phyloP scores from a whole-genome alignment of 2,113 vertebrate genomes.

The Microcebus ravelobensis region DNA sequence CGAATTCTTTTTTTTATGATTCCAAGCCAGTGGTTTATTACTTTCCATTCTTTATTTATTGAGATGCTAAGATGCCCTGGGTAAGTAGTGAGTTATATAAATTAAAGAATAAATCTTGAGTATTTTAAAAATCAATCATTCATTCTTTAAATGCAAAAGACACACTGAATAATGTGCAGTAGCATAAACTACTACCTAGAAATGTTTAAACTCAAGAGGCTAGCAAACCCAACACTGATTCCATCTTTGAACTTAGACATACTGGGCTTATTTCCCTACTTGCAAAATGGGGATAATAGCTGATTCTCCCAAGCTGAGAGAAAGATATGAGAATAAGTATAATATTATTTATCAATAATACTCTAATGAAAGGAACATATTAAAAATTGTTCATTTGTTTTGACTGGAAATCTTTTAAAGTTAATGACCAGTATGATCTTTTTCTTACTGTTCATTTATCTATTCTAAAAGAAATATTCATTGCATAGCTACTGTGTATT shows the following conservation, averaged over 20 bases:
- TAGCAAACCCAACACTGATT: neutral
- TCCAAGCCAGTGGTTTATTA: constrained; percentile 13
- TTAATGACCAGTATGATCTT: neutral
- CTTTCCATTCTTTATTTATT: neutral
- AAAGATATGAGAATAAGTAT: neutral
- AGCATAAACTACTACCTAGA: neutral
- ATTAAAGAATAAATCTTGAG: neutral
- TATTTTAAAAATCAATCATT: neutral
- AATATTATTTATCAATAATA: neutral
- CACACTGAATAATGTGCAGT: neutral
- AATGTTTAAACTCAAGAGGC: neutral
- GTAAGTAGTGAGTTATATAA: neutral
- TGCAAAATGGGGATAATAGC: neutral
- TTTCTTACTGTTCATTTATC: neutral
- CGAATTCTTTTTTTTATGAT: constrained; percentile 36
- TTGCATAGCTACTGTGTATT: neutral
- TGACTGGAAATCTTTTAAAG: neutral
- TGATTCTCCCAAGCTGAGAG: neutral
- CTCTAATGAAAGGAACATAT: neutral
- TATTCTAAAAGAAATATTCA: neutral
- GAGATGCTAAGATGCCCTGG: neutral
- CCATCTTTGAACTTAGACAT: neutral
- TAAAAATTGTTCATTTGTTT: neutral
- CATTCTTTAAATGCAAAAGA: neutral
- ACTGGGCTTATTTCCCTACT: neutral